These are phyloP conservation scores for Holocentrus rufus DNA, from an alignment of 2,797 vertebrate genomes.

Conservation along the genomic window DNA sequence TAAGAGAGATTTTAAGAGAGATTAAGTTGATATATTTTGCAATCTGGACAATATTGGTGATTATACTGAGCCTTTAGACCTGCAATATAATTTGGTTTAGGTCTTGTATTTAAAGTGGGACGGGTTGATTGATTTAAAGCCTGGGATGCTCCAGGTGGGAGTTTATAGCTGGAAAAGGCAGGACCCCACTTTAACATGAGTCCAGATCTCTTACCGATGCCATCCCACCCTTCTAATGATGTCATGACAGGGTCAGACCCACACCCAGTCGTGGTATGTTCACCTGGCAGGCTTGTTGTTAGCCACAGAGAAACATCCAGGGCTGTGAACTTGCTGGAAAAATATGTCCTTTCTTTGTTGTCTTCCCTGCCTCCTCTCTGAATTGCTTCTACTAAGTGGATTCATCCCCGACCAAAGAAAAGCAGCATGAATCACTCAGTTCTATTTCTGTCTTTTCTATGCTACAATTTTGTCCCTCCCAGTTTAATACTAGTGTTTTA, in stretches of 20 bases:
- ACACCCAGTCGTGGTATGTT: slow-evolving; percentile 66
- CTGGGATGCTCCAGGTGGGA: slow-evolving; percentile 24
- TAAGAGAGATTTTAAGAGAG: no score
- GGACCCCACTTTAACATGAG: neutral
- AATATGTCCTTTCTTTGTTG: neutral
- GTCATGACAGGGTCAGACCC: slow-evolving; percentile 40
- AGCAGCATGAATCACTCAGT: slow-evolving; percentile 15
- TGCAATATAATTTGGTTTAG: neutral
- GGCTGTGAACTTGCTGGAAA: slow-evolving; percentile 1
- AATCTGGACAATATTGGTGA: neutral
- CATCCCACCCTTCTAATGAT: slow-evolving; percentile 18
- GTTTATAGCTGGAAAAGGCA: slow-evolving; percentile 26
- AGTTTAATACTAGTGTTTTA: neutral
- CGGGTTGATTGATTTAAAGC: neutral
- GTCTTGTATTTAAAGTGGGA: neutral
- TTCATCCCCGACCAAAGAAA: neutral
- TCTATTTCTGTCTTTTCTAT: slow-evolving; percentile 42
- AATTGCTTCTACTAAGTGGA: no score
- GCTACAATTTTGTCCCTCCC: slow-evolving; percentile 43
- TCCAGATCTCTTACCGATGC: slow-evolving; percentile 7
- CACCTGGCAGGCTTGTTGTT: slow-evolving; percentile 51
- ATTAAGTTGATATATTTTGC: no score
- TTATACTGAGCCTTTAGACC: neutral
- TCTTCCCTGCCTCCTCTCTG: neutral
- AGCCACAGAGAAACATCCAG: slow-evolving; percentile 25